These are phyloP conservation scores for Tragulus kanchil DNA, from an alignment of 2,113 vertebrate species.

Conservation along the genomic window DNA sequence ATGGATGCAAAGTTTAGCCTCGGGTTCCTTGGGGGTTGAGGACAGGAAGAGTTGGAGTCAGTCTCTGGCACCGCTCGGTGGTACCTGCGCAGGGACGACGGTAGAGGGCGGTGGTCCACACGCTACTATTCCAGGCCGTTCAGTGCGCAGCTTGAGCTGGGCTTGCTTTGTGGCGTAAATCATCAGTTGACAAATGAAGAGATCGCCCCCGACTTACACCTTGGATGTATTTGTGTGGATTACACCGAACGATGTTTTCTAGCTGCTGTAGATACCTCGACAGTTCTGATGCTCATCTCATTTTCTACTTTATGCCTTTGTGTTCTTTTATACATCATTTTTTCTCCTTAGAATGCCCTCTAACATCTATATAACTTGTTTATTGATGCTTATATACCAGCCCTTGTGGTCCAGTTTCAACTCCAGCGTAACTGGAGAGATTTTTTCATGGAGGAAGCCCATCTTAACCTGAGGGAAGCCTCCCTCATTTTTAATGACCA, in stretches of 20 bases:
- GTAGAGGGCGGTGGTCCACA: rapidly evolving
- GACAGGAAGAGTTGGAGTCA: neutral
- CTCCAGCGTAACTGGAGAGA: neutral
- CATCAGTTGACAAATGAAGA: neutral
- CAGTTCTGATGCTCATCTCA: neutral
- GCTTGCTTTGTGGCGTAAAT: neutral
- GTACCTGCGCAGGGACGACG: too few relatives aligned
- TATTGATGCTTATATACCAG: neutral
- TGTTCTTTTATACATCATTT: neutral
- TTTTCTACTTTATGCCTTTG: neutral
- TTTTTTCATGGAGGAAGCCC: neutral
- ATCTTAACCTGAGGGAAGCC: neutral
- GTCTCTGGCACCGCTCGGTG: neutral
- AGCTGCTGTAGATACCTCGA: neutral
- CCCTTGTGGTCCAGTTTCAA: neutral
- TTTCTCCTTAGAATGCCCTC: neutral
- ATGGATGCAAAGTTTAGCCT: neutral
- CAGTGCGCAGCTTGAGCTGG: neutral
- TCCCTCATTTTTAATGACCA: neutral
- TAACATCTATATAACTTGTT: neutral
- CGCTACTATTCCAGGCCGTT: neutral
- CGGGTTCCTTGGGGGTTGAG: too few relatives aligned
- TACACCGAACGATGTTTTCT: neutral
- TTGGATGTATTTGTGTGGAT: neutral
- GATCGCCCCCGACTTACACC: neutral